Evolutionary conservation across 2,113 vertebrate genomes (phyloP).

Genomic region (Elephantulus edwardii): DNA sequence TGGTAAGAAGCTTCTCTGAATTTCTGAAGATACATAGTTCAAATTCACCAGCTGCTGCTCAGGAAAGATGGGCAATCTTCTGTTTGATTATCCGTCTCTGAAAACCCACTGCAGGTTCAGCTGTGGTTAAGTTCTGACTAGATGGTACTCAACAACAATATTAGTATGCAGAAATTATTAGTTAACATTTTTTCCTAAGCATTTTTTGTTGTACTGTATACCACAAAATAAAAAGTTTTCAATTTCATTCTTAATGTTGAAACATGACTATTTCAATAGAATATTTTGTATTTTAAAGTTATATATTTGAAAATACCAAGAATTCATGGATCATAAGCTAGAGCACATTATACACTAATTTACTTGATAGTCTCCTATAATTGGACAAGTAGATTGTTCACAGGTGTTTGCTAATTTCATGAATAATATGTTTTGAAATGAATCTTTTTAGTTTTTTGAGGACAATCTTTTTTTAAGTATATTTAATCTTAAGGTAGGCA

Average conservation of each 20-base stretch:
- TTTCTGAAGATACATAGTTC: too few relatives aligned
- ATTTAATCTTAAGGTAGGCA: not conserved
- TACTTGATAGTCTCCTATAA: not conserved
- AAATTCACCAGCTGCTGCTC: too few relatives aligned
- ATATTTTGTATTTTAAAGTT: not conserved
- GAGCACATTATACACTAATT: not conserved
- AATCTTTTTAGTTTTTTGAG: too few relatives aligned
- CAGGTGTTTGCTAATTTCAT: not conserved
- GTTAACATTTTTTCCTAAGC: not conserved
- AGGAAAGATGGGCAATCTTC: too few relatives aligned
- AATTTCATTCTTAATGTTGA: constrained; percentile 30
- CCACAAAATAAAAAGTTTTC: not conserved
- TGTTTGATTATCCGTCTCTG: too few relatives aligned
- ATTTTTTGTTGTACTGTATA: not conserved
- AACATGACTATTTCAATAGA: not conserved
- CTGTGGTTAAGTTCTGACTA: too few relatives aligned
- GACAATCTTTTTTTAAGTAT: not conserved
- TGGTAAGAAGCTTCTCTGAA: constrained; percentile 3
- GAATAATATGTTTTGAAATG: not conserved
- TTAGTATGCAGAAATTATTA: not conserved
- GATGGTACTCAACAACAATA: too few relatives aligned
- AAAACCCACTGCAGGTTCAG: too few relatives aligned
- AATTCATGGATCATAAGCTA: not conserved
- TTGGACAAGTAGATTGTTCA: constrained; percentile 1
- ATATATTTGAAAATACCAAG: not conserved